Evolutionary conservation across 1,140 invertebrate genomes (phyloP), one percentile per base, ranked within the genome.

Genomic region (Drosophila pruinosa): DNA sequence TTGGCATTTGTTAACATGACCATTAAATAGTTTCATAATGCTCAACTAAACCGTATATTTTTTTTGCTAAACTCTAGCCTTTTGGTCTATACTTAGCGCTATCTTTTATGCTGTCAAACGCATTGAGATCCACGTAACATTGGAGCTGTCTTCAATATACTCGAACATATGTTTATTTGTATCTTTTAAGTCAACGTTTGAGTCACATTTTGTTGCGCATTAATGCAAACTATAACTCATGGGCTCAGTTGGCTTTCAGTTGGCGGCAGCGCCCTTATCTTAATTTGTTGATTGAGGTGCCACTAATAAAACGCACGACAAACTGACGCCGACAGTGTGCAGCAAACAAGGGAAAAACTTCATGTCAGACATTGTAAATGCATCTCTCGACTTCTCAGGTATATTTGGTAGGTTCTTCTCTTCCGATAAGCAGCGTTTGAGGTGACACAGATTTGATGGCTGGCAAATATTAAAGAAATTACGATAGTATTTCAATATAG

Each of bases 221-320:
- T 82, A 82, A 82, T 82, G 79, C 75, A 82, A 19, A 47, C 79
- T 67, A 82, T 82, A 82, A 82, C 80, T 82, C 79, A 82, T 61
- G 61, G 72, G 6, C 34, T 61, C 52, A 67, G 47, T n/a, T 21
- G 22, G 39, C 50, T 26, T 45, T 78, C 53, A 54, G 64, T 58
- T 59, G 28, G 47, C 58, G 67, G 31, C 71, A 45, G 61, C 41
- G 45, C 57, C 78, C 74, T 78, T 78, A 83, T 83, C 80, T 78
- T 56, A 75, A 75, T 80, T 68, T 56, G 72, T 52, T 80, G 72
- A 80, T 80, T 67, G 61, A 80, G 77, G 79, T 80, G 77, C 77
- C 77, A 80, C 75, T 79, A 83, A 83, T 83, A 75, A 83, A 83
- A 78, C 72, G 79, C 61, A 67, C 50, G 48, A 77, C 78, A 74